Conservation (phyloP, 2,113 vertebrate genomes). For the Prionailurus viverrinus region DNA sequence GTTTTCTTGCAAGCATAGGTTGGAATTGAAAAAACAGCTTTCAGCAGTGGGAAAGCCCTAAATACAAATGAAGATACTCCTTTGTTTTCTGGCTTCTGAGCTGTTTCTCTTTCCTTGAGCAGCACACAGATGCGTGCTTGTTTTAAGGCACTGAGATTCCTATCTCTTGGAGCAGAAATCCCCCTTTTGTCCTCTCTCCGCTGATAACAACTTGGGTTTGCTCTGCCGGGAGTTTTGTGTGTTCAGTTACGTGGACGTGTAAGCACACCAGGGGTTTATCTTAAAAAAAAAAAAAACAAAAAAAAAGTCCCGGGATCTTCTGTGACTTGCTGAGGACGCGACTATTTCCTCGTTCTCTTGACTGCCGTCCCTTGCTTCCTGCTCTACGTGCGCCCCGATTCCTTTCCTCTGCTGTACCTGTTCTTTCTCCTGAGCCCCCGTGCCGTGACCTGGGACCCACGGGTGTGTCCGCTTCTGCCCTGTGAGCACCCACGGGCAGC, state of each 20-base stretch:
- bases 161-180: not conserved
- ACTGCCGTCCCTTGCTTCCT: not conserved
- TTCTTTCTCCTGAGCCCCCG: not conserved
- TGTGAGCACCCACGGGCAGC: not conserved
- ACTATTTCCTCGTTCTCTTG: not conserved
- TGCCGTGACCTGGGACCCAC: no score
- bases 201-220: not conserved
- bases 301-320: not conserved
- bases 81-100: not conserved
- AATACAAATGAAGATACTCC: not conserved
- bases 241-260: not conserved
- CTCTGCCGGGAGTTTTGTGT: not conserved
- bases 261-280: not conserved
- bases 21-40: not conserved
- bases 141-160: not conserved
- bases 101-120: not conserved
- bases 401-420: not conserved
- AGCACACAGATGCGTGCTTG: fast-evolving
- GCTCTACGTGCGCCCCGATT: fast-evolving
- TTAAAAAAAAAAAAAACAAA: not conserved
- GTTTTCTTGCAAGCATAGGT: not conserved
- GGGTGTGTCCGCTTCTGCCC: not conserved
- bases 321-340: not conserved
- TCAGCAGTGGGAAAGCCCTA: not conserved
- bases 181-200: not conserved